Conservation (phyloP, 2,113 vertebrate species). For the Pseudorasbora parva region DNA sequence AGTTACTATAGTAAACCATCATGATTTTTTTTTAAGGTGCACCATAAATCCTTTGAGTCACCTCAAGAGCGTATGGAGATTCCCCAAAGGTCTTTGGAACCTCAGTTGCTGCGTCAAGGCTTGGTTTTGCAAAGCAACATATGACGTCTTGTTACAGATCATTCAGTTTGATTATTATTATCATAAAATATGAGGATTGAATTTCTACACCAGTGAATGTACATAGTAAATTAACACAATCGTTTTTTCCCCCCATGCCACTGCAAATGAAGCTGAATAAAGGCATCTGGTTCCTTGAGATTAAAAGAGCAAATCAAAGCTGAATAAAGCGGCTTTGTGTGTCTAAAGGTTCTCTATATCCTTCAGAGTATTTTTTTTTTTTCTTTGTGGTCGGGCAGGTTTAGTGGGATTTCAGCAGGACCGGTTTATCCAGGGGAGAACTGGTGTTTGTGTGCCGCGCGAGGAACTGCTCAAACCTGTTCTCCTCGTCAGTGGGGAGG, state of each 20-base stretch:
- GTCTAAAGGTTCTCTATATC: conserved; percentile 47
- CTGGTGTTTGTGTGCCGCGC: conserved; percentile 76
- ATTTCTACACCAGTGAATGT: background rate
- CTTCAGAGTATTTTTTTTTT: conserved; percentile 49
- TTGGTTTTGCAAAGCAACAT: background rate
- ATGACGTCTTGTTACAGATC: background rate
- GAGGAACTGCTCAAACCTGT: conserved; percentile 75
- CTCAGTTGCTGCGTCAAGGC: background rate
- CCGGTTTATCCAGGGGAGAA: conserved; percentile 79
- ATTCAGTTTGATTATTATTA: background rate
- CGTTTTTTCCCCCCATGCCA: background rate
- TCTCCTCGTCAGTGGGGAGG: conserved; percentile 65
- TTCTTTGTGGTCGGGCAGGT: conserved; percentile 71
- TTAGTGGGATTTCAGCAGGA: conserved; percentile 78
- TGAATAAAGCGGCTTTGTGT: conserved; percentile 53
- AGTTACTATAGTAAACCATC: background rate
- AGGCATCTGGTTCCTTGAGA: conserved; percentile 2
- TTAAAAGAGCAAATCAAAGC: conserved; percentile 37
- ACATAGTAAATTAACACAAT: background rate
- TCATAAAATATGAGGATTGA: background rate
- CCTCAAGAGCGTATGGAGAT: background rate
- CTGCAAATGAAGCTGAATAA: background rate
- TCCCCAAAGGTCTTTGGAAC: background rate
- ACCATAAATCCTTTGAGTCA: background rate
- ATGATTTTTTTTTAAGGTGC: background rate